phyloP scores from a whole-genome alignment of 2,888 invertebrate species.

The Parapristionchus giblindavisi region DNA sequence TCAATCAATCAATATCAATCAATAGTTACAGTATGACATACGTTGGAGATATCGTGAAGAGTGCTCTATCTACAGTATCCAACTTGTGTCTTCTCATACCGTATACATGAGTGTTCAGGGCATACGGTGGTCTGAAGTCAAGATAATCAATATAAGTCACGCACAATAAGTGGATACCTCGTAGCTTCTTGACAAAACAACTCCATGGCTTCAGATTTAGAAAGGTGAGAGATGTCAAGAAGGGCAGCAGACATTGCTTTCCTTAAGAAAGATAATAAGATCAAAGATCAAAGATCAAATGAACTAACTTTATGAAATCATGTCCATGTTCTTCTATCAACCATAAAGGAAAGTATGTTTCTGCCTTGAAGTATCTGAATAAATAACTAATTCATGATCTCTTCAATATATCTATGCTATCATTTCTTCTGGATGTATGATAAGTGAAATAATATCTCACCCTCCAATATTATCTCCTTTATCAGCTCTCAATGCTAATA shows the following conservation, averaged over 20 bases:
- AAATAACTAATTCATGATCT: background rate
- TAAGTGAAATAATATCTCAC: slow-evolving; percentile 43
- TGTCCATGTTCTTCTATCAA: slow-evolving; percentile 26
- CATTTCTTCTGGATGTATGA: too few relatives aligned
- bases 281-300: background rate
- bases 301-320: slow-evolving; percentile 30
- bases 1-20: too few relatives aligned
- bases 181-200: slow-evolving; percentile 31
- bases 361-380: slow-evolving; percentile 25
- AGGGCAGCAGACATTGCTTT: slow-evolving; percentile 19
- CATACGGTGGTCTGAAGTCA: slow-evolving; percentile 75
- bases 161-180: slow-evolving; percentile 4
- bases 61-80: slow-evolving; percentile 78
- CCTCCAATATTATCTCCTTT: slow-evolving; percentile 82
- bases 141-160: background rate
- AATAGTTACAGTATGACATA: slow-evolving; percentile 1
- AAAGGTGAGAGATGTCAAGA: background rate
- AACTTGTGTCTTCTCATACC: slow-evolving; percentile 76
- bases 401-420: too few relatives aligned
- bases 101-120: slow-evolving; percentile 87
- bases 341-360: slow-evolving; percentile 34
- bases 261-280: background rate
- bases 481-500: slow-evolving; percentile 90
- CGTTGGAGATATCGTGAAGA: slow-evolving; percentile 87
- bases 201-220: slow-evolving; percentile 9